Evolutionary conservation across 2,888 invertebrate genomes (phyloP).

Genomic region (Spodoptera picta): DNA sequence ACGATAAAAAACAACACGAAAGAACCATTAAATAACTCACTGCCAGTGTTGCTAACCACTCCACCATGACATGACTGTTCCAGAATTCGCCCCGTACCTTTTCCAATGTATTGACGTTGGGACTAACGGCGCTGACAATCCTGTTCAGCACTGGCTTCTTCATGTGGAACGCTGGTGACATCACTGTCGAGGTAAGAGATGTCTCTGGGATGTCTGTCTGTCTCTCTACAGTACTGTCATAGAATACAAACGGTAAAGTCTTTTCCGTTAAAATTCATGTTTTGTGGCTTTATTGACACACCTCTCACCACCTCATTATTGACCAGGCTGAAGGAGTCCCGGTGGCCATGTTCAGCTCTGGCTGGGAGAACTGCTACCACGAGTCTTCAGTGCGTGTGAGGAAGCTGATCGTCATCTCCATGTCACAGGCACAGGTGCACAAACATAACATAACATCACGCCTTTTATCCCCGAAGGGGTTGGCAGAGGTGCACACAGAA

Average conservation of each 20-base stretch:
- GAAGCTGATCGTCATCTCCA: slow-evolving; percentile 58
- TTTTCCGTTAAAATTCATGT: too few relatives aligned
- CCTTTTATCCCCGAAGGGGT: too few relatives aligned
- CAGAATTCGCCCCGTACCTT: slow-evolving; percentile 33
- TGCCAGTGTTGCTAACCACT: too few relatives aligned
- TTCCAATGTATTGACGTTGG: slow-evolving; percentile 32
- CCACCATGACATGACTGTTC: neutral
- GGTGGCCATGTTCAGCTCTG: slow-evolving; percentile 53
- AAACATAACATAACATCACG: too few relatives aligned
- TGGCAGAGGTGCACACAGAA: too few relatives aligned
- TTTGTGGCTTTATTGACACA: too few relatives aligned
- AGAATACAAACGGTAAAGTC: too few relatives aligned
- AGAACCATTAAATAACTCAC: too few relatives aligned
- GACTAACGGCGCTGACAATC: slow-evolving; percentile 47
- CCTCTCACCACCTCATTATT: neutral
- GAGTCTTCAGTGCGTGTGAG: slow-evolving; percentile 47
- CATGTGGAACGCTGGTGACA: slow-evolving; percentile 74
- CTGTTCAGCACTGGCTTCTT: slow-evolving; percentile 65
- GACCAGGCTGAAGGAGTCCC: slow-evolving; percentile 31
- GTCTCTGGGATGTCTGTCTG: neutral
- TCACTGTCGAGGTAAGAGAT: slow-evolving; percentile 65
- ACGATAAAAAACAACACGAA: too few relatives aligned
- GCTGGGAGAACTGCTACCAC: slow-evolving; percentile 64
- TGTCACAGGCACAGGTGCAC: slow-evolving; percentile 49
- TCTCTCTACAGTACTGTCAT: too few relatives aligned